Conservation (phyloP, 2,888 invertebrate species). For the Amphiduros pacificus region DNA sequence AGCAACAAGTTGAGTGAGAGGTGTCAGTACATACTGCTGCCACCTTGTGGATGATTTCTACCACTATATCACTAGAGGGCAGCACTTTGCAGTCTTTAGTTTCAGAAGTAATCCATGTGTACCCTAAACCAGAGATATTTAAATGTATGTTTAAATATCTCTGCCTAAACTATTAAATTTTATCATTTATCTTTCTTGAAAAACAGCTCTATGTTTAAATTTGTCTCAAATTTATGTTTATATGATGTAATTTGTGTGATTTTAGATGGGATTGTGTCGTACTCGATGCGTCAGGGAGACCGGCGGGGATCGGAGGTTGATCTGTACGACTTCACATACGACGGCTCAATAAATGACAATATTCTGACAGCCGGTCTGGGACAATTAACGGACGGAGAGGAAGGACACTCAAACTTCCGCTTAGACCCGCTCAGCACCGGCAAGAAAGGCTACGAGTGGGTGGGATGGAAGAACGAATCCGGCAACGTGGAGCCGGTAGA, state of each 20-base stretch:
- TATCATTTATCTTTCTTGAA: too few relatives aligned
- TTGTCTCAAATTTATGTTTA: background rate
- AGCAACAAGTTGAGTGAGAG: too few relatives aligned
- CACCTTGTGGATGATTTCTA: too few relatives aligned
- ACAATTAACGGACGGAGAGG: slow-evolving; percentile 78
- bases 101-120: too few relatives aligned
- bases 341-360: slow-evolving; percentile 68
- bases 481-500: slow-evolving; percentile 70
- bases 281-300: slow-evolving; percentile 87
- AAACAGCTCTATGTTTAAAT: too few relatives aligned
- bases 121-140: too few relatives aligned
- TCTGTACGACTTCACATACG: slow-evolving; percentile 82
- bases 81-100: too few relatives aligned
- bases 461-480: slow-evolving; percentile 77
- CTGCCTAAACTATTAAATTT: too few relatives aligned
- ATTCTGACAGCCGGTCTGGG: slow-evolving; percentile 77
- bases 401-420: slow-evolving; percentile 76
- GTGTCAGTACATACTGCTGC: too few relatives aligned
- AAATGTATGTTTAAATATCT: too few relatives aligned
- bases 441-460: slow-evolving; percentile 73
- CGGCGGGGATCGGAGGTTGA: slow-evolving; percentile 78
- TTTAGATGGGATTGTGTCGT: slow-evolving; percentile 79
- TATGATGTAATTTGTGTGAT: background rate
- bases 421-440: slow-evolving; percentile 14
- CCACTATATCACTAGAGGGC: too few relatives aligned